Base-by-base conservation (phyloP, 2,113 vertebrate species). In the Gorilla gorilla region DNA sequence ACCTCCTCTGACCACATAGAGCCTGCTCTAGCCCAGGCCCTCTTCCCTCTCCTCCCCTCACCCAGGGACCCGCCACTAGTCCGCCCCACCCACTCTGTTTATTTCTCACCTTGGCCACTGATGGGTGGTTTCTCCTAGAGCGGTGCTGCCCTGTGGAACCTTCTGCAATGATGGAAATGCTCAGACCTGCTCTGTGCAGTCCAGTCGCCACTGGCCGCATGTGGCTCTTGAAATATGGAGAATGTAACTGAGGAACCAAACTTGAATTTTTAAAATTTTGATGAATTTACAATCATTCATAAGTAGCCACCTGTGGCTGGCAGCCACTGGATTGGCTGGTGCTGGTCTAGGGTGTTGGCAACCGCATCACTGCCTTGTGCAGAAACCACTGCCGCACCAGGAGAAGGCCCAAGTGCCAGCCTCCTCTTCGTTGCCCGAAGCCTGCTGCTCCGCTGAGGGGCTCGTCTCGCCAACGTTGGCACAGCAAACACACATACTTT, bases 51-150 rank as follows among this genome's bases (percentile, higher is more conserved):
- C 25, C 25, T 18, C 35, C 32, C 9, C 27, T 20, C 16, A 52
- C 30, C 75, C 40, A 12, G 14, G 38, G 40, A 5, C 40, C 23
- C 1, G 38, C 32, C 40, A 18, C 20, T 48, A 52, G 35, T 45
- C 45, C 1, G 2, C 4, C 32, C 6, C 6, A 6, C 43, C 14
- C 43, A 0, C n/a, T 61, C n/a, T 27, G 2, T 25, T 40, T 66
- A n/a, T 85, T 73, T 82, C 82, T 40, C 8, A 40, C 50, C 25
- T 35, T 16, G 66, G 43, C 61, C 22, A 45, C 66, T 13, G 10
- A 17, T 48, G 43, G 27, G 25, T 76, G 50, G 13, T 12, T 57
- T 87, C 40, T 91, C 61, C 61, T 35, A 18, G 38, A 73, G 38
- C 38, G 72, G 38, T 11, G 6, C 17, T 30, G 5, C 76, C 57